A percentile compares a stretch with the other conserved stretches of the same genome.
Evolutionary conservation across 1,140 invertebrate species (phyloP).

Genomic region (Eumeta japonica): DNA sequence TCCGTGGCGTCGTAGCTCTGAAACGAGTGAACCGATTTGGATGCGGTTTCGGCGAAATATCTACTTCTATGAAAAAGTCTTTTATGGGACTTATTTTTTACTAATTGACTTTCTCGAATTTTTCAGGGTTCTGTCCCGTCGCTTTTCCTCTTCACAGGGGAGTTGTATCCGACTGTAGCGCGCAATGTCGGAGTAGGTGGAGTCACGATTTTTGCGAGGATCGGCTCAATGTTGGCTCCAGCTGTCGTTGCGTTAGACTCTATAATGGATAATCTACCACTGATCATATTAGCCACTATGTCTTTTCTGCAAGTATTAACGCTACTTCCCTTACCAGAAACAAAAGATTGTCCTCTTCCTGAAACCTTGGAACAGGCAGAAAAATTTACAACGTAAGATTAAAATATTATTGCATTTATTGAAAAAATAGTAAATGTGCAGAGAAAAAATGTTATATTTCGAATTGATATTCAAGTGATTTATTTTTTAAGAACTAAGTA

Average conservation of each 20-base stretch:
- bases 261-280: constrained; percentile 29
- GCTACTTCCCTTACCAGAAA: constrained; percentile 43
- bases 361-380: constrained; percentile 45
- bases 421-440: no score
- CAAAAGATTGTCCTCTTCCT: constrained; percentile 33
- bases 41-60: no score
- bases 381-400: no score
- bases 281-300: constrained; percentile 29
- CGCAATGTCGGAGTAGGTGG: constrained; percentile 66
- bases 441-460: no score
- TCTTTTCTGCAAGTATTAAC: constrained; percentile 31
- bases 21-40: no score
- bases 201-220: constrained; percentile 61
- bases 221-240: constrained; percentile 70
- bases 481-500: no score
- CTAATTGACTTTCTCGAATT: background rate
- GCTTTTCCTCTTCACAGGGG: constrained; percentile 66
- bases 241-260: constrained; percentile 62
- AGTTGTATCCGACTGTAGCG: constrained; percentile 68
- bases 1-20: no score
- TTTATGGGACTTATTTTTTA: no score
- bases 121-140: constrained; percentile 59
- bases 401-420: no score
- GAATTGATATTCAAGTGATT: no score
- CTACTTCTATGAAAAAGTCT: no score